Evolutionary conservation across 2,888 invertebrate genomes (phyloP), one percentile per base, ranked within the genome.

Genomic region (Metellina segmentata): DNA sequence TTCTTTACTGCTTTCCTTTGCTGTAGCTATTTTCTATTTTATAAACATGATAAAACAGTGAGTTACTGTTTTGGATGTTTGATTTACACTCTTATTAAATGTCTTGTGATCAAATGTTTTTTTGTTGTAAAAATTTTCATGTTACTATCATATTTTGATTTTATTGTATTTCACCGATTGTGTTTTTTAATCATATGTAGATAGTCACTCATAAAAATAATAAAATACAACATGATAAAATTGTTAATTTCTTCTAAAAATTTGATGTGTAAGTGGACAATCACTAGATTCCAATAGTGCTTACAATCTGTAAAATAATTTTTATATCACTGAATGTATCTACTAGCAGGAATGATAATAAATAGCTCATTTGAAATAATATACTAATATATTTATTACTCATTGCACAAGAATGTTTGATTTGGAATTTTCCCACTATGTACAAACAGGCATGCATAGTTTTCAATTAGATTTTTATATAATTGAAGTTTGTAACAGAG

Each of bases 251-350:
- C 75, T 85, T 48, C 75, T 81, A 53, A 61, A 72, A 69, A 69
- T 82, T 83, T 70, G 61, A 13, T 82, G 77, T 78, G 52, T 83
- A 78, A 89, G 78, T 89, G 89, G 89, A 89, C 89, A 89, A 89
- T 89, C 89, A 89, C 49, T 89, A 82, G 83, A 83, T 71, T 70
- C n/a, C 48, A 89, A 89, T 52, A 85, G 74, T 74, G 52, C 53
- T 13, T 7, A 51, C 72, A 34, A 34, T 52, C 74, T 83, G 48
- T 11, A 48, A 51, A 13, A 9, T 74, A 52, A 85, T 75, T 85
- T 52, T 83, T 16, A n/a, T 75, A 75, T 75, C 13, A 79, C 34
- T 74, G 52, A 75, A 72, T 83, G 52, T 52, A n/a, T 75, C 75
- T 61, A 7, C 20, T 85, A 74, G 11, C 70, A 81, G 19, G 19